phyloP scores from a whole-genome alignment of 2,113 vertebrate genomes.

The Regulus satrapa region DNA sequence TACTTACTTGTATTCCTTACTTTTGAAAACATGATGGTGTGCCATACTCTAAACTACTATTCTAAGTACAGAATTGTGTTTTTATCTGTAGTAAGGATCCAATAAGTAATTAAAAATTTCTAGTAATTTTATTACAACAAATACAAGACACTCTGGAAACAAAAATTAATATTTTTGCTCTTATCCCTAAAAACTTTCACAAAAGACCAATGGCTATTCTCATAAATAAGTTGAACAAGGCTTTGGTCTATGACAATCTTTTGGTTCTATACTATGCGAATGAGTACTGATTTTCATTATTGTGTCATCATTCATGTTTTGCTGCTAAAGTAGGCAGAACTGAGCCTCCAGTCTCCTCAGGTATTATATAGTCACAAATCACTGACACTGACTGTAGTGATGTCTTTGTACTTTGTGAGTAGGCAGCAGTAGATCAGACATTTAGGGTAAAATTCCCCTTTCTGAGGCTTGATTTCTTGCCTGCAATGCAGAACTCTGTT shows the following conservation, averaged over 20 bases:
- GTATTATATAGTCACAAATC: neutral
- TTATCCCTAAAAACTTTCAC: neutral
- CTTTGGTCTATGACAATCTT: neutral
- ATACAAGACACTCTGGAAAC: neutral
- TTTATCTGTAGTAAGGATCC: neutral
- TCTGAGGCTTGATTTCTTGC: neutral
- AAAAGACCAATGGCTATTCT: neutral
- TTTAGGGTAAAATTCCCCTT: neutral
- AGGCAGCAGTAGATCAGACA: neutral
- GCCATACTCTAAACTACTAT: neutral
- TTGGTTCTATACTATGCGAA: neutral
- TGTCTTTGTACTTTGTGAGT: neutral
- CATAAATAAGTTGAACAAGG: neutral
- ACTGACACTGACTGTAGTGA: neutral
- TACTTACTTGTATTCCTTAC: neutral
- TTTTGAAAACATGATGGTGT: neutral
- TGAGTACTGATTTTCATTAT: neutral
- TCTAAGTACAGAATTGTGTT: neutral
- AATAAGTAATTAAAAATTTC: neutral
- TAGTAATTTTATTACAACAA: neutral
- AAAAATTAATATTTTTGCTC: neutral
- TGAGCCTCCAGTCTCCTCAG: neutral
- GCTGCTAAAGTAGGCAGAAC: neutral
- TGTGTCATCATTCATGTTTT: neutral
- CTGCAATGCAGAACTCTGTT: conserved; percentile 48